phyloP scores from a whole-genome alignment of 2,888 invertebrate species.

The Torymus aiolomorphi region DNA sequence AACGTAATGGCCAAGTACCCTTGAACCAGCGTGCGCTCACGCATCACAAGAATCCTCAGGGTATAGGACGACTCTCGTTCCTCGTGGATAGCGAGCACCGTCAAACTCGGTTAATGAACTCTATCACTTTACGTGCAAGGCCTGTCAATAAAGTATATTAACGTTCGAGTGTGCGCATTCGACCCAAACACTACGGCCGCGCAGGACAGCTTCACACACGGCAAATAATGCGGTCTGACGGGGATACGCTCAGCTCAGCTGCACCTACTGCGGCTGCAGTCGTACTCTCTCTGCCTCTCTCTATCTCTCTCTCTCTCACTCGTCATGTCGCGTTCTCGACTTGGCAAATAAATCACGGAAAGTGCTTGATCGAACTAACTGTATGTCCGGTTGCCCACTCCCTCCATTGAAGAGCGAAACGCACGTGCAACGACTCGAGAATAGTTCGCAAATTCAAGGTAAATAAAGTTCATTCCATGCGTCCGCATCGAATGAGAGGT shows the following conservation, averaged over 20 bases:
- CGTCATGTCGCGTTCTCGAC: constrained; percentile 8
- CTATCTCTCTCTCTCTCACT: background rate
- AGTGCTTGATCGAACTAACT: constrained; percentile 23
- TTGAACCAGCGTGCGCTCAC: no score
- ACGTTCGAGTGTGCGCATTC: constrained; percentile 10
- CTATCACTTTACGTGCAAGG: background rate
- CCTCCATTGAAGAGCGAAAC: constrained; percentile 1
- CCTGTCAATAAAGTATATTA: constrained; percentile 42
- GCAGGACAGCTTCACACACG: no score
- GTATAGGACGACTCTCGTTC: no score
- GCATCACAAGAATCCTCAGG: no score
- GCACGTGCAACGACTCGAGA: background rate
- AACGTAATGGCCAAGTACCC: no score
- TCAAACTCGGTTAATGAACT: constrained; percentile 37
- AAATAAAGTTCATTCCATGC: constrained; percentile 9
- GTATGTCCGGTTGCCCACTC: no score
- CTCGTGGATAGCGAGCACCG: background rate
- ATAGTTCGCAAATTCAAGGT: constrained; percentile 8
- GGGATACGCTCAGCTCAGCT: background rate
- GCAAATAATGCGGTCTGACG: constrained; percentile 30
- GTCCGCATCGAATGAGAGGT: no score
- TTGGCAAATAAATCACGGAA: constrained; percentile 36
- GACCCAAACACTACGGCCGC: no score
- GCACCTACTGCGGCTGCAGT: no score
- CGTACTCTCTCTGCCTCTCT: no score